phyloP scores from a whole-genome alignment of 2,797 vertebrate species.

The Eupleurogrammus muticus region DNA sequence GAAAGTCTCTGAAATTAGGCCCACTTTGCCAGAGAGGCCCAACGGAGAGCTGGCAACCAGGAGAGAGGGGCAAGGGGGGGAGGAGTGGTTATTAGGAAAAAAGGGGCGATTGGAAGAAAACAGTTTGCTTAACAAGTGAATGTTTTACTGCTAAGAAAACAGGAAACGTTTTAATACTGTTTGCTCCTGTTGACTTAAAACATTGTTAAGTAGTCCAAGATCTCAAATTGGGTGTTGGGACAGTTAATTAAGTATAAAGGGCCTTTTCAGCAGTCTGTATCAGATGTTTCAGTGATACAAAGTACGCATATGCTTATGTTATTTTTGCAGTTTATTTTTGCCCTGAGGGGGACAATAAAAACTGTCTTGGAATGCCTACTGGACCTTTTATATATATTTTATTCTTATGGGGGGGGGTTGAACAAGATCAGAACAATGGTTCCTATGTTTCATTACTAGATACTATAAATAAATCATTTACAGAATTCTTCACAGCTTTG shows the following conservation, averaged over 20 bases:
- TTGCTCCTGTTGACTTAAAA: not conserved
- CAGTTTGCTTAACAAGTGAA: conserved; percentile 45
- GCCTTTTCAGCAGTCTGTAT: not conserved
- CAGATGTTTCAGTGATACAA: not conserved
- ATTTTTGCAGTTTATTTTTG: conserved; percentile 5
- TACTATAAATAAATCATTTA: not conserved
- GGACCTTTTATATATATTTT: conserved; percentile 16
- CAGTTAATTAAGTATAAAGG: conserved; percentile 2
- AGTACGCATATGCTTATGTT: not conserved
- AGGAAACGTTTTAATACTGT: not conserved
- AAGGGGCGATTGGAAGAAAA: conserved; percentile 18
- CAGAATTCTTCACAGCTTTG: not conserved
- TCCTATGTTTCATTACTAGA: not conserved
- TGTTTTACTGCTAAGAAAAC: conserved; percentile 14
- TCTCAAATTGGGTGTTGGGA: not conserved
- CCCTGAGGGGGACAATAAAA: conserved; percentile 1
- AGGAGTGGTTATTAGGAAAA: conserved; percentile 22
- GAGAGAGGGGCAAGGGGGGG: conserved; percentile 4
- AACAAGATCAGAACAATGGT: conserved; percentile 12
- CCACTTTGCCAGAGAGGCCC: conserved; percentile 64
- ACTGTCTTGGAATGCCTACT: conserved; percentile 8
- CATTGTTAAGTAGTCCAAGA: not conserved
- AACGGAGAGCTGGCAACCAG: conserved; percentile 49
- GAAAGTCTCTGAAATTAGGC: conserved; percentile 53
- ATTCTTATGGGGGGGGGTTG: not conserved